Evolutionary conservation across 2,113 vertebrate species (phyloP).

Genomic region (Pygathrix nemaeus): DNA sequence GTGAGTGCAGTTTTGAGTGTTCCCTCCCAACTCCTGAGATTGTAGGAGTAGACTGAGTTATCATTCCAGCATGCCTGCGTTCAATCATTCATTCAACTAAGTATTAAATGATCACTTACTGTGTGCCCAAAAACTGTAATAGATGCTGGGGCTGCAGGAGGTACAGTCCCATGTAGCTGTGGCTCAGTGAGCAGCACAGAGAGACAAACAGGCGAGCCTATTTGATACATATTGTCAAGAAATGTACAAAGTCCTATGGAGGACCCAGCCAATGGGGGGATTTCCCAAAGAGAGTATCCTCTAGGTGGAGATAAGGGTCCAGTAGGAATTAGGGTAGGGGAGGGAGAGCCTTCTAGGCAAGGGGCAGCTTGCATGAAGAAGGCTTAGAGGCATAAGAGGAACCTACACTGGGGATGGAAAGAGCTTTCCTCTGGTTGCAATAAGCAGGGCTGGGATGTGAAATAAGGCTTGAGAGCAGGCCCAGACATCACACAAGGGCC

Average conservation of each 20-base stretch:
- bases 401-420: background rate
- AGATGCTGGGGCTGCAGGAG: background rate
- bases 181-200: background rate
- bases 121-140: background rate
- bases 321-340: background rate
- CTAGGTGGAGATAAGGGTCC: background rate
- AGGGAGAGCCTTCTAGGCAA: background rate
- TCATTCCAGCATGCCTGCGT: background rate
- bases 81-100: background rate
- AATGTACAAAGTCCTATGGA: background rate
- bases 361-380: background rate
- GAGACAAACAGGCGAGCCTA: background rate
- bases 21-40: background rate
- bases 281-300: background rate
- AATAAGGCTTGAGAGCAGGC: background rate
- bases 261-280: too few species aligned
- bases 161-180: background rate
- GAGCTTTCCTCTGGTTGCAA: background rate
- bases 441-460: background rate
- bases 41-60: background rate
- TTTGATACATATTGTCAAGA: too few species aligned
- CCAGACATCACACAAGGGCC: background rate
- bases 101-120: background rate
- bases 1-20: constrained; percentile 84
- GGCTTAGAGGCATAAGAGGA: background rate